A percentile compares a stretch with the other conserved stretches of the same genome.
Evolutionary conservation across 2,797 vertebrate genomes (phyloP).

Genomic region (Agapornis canus): DNA sequence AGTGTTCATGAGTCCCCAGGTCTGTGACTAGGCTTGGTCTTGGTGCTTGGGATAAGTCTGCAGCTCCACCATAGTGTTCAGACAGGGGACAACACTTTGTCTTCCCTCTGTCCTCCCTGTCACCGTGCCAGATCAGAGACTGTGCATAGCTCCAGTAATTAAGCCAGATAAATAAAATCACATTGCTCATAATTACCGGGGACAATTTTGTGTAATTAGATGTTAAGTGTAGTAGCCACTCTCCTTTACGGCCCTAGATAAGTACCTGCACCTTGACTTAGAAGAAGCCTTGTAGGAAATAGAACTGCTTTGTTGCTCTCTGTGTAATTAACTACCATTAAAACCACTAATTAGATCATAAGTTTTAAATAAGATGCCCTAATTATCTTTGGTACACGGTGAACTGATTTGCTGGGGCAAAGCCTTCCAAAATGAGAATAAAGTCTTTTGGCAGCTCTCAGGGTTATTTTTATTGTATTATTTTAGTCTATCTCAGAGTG

Average conservation of each 20-base stretch:
- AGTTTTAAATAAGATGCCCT: conserved; percentile 83
- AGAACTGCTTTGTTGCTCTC: conserved; percentile 80
- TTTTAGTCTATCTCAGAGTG: not conserved
- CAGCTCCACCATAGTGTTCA: not conserved
- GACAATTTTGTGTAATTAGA: conserved; percentile 80
- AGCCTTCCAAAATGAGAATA: conserved; percentile 68
- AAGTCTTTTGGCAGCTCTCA: conserved; percentile 1
- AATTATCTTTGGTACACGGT: conserved; percentile 79
- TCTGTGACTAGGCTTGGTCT: not conserved
- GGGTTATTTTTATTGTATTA: conserved; percentile 4
- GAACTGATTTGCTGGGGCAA: conserved; percentile 73
- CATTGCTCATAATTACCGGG: conserved; percentile 82
- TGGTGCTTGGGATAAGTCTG: not conserved
- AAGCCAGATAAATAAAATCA: conserved; percentile 81
- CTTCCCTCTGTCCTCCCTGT: conserved; percentile 65
- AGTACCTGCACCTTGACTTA: conserved; percentile 72
- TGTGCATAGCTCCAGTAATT: conserved; percentile 72
- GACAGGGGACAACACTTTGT: not conserved
- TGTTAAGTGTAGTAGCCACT: conserved; percentile 78
- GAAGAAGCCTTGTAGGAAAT: conserved; percentile 70
- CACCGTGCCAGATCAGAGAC: conserved; percentile 75
- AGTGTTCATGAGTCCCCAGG: rapidly evolving
- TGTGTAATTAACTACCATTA: conserved; percentile 81
- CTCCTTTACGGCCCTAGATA: conserved; percentile 75
- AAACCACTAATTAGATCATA: conserved; percentile 81